A percentile compares a stretch with the other conserved stretches of the same genome.
These are phyloP conservation scores for Myotis brandtii DNA, from an alignment of 2,113 vertebrate genomes.

Conservation along the genomic window DNA sequence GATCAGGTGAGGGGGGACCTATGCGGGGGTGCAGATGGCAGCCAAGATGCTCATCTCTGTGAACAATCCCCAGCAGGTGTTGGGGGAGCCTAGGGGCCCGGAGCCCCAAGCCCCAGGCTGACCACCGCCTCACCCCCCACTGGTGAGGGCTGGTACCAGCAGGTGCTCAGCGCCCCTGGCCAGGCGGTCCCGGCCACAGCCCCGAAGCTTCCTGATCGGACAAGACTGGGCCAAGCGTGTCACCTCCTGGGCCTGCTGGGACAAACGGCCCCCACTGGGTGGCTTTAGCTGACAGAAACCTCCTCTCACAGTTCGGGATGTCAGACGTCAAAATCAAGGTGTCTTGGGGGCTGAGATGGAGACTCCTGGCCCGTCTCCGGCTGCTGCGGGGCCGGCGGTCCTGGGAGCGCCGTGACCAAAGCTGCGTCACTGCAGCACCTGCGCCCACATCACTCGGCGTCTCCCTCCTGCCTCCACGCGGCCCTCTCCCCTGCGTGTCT, in stretches of 20 bases:
- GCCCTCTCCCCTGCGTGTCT: neutral
- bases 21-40: accelerated
- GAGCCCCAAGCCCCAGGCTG: neutral
- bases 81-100: neutral
- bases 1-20: neutral
- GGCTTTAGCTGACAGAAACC: neutral
- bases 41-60: neutral
- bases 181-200: too few species aligned
- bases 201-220: neutral
- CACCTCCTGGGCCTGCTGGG: neutral
- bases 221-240: accelerated
- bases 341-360: neutral
- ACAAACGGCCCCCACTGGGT: accelerated
- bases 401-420: neutral
- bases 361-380: neutral
- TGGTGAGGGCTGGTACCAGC: neutral
- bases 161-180: neutral
- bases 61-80: neutral
- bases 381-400: accelerated
- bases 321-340: neutral
- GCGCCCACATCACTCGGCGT: accelerated
- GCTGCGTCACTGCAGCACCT: accelerated
- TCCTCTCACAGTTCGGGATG: neutral
- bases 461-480: neutral
- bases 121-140: neutral